phyloP scores from a whole-genome alignment of 2,797 vertebrate genomes.

The Microctenopoma steveboyesi region DNA sequence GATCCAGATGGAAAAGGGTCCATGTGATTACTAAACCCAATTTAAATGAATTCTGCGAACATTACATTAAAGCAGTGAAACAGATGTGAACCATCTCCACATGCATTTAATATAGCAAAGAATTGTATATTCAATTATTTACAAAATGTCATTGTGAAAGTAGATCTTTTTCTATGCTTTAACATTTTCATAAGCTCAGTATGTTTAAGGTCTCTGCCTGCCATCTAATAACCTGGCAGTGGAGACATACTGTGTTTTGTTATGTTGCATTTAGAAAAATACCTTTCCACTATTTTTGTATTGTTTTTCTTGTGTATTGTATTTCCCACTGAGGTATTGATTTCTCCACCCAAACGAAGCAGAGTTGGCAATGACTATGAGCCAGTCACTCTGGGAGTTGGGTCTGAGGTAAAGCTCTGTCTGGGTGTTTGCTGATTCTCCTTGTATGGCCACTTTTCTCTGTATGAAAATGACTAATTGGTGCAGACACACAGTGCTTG shows the following conservation, averaged over 20 bases:
- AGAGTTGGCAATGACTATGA: conserved; percentile 32
- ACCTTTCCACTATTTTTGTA: neutral
- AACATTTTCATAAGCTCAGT: neutral
- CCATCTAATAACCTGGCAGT: conserved; percentile 9
- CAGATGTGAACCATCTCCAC: neutral
- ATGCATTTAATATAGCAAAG: neutral
- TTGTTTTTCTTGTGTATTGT: conserved; percentile 31
- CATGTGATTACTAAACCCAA: neutral
- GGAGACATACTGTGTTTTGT: conserved; percentile 6
- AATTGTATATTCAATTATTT: neutral
- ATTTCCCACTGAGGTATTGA: conserved; percentile 50
- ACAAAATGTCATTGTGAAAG: neutral
- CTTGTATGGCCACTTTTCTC: neutral
- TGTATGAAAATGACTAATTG: conserved; percentile 15
- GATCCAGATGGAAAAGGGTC: conserved; percentile 1
- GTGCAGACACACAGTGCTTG: neutral
- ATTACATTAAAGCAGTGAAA: neutral
- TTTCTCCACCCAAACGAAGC: conserved; percentile 28
- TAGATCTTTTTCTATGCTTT: neutral
- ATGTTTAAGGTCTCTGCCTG: neutral
- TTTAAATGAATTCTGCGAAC: neutral
- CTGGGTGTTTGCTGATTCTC: neutral
- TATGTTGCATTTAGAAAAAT: conserved; percentile 2
- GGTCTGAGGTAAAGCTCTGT: conserved; percentile 21
- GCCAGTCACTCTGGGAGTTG: conserved; percentile 10